Conservation (phyloP, 2,113 vertebrate species). For the Gorsachius goisagi region DNA sequence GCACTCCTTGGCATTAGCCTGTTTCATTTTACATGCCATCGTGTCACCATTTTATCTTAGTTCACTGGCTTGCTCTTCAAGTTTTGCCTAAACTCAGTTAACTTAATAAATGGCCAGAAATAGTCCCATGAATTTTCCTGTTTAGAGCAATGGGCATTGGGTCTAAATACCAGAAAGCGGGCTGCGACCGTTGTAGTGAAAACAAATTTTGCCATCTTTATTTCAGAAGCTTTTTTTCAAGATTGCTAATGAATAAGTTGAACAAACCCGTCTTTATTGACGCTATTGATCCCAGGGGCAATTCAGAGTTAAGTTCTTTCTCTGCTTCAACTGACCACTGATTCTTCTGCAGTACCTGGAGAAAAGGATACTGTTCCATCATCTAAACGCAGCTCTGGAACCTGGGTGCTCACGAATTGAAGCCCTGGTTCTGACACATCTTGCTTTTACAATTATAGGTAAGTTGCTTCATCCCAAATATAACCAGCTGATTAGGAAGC, state of each 20-base stretch:
- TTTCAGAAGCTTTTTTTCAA: not conserved
- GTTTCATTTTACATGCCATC: not conserved
- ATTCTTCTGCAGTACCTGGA: not conserved
- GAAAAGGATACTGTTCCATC: not conserved
- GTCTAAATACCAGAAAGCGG: not conserved
- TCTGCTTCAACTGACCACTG: not conserved
- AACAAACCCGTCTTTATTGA: not conserved
- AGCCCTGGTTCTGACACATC: not conserved
- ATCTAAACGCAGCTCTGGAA: not conserved
- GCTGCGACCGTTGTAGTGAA: not conserved
- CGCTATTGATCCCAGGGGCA: not conserved
- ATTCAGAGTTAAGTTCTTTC: not conserved
- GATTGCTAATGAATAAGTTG: not conserved
- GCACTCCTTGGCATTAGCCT: not conserved
- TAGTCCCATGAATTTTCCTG: not conserved
- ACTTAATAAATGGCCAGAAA: not conserved
- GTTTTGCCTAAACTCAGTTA: not conserved
- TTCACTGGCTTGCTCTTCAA: not conserved
- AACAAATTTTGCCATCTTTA: not conserved
- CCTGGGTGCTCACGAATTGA: not conserved
- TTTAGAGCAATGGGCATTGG: not conserved
- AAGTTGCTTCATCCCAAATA: not conserved
- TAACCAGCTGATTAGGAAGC: not conserved
- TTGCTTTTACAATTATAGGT: not conserved
- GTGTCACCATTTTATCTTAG: not conserved